Evolutionary conservation across 2,888 invertebrate species (phyloP), one percentile per base, ranked within the genome.

Genomic region (Caenorhabditis doughertyi): DNA sequence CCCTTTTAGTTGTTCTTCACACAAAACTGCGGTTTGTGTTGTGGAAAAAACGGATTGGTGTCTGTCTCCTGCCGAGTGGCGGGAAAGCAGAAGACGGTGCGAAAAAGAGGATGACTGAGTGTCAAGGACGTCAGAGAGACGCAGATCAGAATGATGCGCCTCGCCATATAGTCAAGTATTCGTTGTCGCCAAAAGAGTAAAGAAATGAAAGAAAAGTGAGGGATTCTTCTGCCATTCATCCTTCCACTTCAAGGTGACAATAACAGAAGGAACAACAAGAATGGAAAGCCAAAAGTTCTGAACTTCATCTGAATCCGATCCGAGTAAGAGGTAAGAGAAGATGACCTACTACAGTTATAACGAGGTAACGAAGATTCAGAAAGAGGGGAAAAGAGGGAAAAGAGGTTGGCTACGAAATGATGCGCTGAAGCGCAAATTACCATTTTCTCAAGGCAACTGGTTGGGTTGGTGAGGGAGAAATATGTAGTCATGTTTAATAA

Each of bases 11-110:
- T 65, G 39, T 67, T 76, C 53, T 68, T 76, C 76, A 29, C 76
- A 76, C 76, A 76, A 76, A 76, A 76, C 74, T 60, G 76, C 58
- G 60, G 76, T 76, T 76, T n/a, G n/a, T n/a, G n/a, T 56, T 53
- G 39, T 53, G 49, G 49, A 67, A 74, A 74, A 67, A 67, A 67
- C 65, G 74, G 74, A 74, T 74, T 65, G 74, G 74, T 67, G 74
- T 65, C 56, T 58, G 21, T 56, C 47, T 58, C 55, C 70, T 70
- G 47, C 27, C 16, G 65, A 56, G 56, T 49, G 65, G 65, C 55
- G 74, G 56, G 65, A 68, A 68, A 68, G 55, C 55, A 39, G 60
- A 27, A 60, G 2, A 56, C 49, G 68, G 42, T 49, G 64, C 11
- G 60, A 23, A 58, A 5, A 55, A 65, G 67, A 53, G 47, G 64